Evolutionary conservation across 2,113 vertebrate species (phyloP), one percentile per base, ranked within the genome.

Genomic region (Periophthalmus modestus): DNA sequence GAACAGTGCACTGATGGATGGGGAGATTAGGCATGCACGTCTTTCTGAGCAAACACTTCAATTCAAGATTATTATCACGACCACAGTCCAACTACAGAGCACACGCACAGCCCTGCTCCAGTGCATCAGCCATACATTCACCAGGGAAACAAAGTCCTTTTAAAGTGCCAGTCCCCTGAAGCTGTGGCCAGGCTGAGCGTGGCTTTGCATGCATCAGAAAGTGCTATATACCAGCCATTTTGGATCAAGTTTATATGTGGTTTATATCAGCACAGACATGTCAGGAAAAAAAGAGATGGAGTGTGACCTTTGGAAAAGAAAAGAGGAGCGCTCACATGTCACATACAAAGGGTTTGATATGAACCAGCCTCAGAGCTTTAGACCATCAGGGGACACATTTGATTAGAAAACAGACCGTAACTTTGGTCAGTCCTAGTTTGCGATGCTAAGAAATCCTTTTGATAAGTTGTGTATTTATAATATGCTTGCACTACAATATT

Each of bases 131-230:
- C 65, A 54, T 66, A 76, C 46, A 71, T 58, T 50, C 73, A 76
- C 68, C 70, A 23, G 65, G 71, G 72, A 71, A 83, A 73, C 75
- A 24, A 69, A 77, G 63, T 54, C 18, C 28, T 69, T 85, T 79
- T 63, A 19, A 24, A 67, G 66, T 73, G 72, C 76, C 74, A 72
- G 61, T 61, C 4, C 62, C 72, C 71, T 48, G 52, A 73, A 78
- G 63, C 48, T 69, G 28, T 57, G 66, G 70, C 48, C 36, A 68
- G 67, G 43, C 70, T 73, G 15, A 23, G 36, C 72, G 52, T 73
- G 46, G 55, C 39, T 66, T 58, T 55, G 65, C 39, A n/a, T 58
- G 28, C 34, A 71, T 58, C 62, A 36, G 10, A 33, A 23, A 67
- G n/a, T 16, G 46, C 39, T 47, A 24, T 67, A 16, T 24, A 67